Evolutionary conservation across 2,888 invertebrate species (phyloP).

Genomic region (Idaea aversata): DNA sequence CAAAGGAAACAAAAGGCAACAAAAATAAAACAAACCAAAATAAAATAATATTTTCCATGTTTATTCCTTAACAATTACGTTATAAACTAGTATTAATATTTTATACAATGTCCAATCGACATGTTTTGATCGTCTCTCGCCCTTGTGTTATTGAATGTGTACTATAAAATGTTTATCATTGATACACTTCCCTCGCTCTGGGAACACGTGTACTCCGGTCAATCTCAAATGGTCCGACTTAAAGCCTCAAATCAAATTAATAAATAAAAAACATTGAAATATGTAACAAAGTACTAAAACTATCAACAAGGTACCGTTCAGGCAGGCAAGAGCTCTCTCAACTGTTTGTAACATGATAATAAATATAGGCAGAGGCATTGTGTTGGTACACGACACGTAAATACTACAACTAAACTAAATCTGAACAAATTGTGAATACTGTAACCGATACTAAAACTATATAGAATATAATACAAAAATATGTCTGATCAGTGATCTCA

Average conservation of each 20-base stretch:
- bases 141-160: constrained; percentile 52
- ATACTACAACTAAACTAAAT: neutral
- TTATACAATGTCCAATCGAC: constrained; percentile 75
- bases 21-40: constrained; percentile 71
- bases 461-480: constrained; percentile 58
- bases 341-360: constrained; percentile 32
- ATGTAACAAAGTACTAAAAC: constrained; percentile 45
- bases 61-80: constrained; percentile 78
- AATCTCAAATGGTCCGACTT: constrained; percentile 57
- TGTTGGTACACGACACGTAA: neutral
- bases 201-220: constrained; percentile 37
- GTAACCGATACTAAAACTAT: constrained; percentile 58
- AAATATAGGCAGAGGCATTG: constrained; percentile 54
- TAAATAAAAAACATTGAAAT: constrained; percentile 36
- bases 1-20: constrained; percentile 28
- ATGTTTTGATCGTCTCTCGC: constrained; percentile 58
- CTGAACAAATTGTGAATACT: constrained; percentile 55
- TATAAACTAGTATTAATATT: constrained; percentile 75
- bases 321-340: constrained; percentile 64
- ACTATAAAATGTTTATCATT: constrained; percentile 38
- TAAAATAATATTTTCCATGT: constrained; percentile 76
- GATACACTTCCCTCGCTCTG: constrained; percentile 20
- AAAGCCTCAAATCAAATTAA: constrained; percentile 50
- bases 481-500: constrained; percentile 38
- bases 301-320: constrained; percentile 53